Percentiles rank a stretch among this genome's conserved stretches.
phyloP scores from a whole-genome alignment of 2,797 vertebrate species.

The Basileuterus tristriatus region DNA sequence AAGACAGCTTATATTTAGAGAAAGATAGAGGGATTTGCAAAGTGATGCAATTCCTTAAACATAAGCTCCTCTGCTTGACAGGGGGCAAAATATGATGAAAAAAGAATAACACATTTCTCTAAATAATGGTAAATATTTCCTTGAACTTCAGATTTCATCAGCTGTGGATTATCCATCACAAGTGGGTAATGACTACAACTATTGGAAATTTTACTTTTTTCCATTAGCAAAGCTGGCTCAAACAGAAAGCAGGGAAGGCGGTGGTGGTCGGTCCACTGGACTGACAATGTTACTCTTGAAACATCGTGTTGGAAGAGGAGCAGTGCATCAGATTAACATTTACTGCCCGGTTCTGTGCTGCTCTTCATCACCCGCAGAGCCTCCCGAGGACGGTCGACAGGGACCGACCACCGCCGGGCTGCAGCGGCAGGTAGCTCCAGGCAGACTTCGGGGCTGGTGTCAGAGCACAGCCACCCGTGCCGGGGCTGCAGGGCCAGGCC shows the following conservation, averaged over 20 bases:
- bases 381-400: background rate
- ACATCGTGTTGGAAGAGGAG: fast-evolving
- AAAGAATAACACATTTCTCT: background rate
- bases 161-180: background rate
- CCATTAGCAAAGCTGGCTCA: background rate
- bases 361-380: no score
- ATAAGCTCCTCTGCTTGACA: background rate
- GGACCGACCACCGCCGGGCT: background rate
- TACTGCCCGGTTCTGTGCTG: background rate
- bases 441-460: background rate
- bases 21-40: background rate
- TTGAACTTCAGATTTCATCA: background rate
- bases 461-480: background rate
- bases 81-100: background rate
- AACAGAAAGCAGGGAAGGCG: background rate
- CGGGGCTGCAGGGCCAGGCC: background rate
- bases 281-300: background rate
- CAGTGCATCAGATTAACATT: no score
- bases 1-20: background rate
- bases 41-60: background rate
- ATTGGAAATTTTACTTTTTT: background rate
- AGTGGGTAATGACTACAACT: background rate
- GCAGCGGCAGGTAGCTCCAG: background rate
- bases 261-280: background rate
- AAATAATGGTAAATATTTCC: background rate